Percentiles rank a stretch among this genome's conserved stretches.
Conservation (phyloP, 2,888 invertebrate species). For the Chydorus sphaericus region DNA sequence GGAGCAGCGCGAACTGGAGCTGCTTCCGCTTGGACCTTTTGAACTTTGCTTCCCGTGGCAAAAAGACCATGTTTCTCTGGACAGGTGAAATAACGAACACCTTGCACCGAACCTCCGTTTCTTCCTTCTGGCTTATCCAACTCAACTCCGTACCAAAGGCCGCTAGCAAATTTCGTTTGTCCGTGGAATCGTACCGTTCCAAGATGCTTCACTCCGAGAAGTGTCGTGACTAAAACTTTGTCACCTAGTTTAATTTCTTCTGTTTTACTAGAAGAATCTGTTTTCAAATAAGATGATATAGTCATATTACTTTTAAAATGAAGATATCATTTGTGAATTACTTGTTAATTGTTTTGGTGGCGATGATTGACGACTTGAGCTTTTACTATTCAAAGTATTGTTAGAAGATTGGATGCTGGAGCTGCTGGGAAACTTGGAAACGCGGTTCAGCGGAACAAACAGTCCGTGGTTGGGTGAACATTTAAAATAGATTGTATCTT, state of each 20-base stretch:
- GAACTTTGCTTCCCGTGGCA: conserved; percentile 12
- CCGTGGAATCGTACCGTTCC: conserved; percentile 32
- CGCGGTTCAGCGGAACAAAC: conserved; percentile 33
- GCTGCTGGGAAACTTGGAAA: conserved; percentile 25
- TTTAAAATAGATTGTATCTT: conserved; percentile 30
- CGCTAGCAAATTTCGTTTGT: conserved; percentile 33
- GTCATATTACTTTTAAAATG: too few relatives aligned
- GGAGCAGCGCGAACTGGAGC: not conserved
- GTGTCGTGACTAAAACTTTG: conserved; percentile 10
- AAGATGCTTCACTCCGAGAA: conserved; percentile 18
- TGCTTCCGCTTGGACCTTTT: conserved; percentile 9
- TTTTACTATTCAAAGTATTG: not conserved
- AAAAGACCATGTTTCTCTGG: conserved; percentile 30
- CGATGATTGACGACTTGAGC: not conserved
- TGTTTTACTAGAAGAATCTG: not conserved
- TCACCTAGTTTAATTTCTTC: conserved; percentile 5
- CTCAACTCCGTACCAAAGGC: conserved; percentile 36
- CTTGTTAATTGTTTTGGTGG: conserved; percentile 21
- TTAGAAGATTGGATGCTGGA: not conserved
- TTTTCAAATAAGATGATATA: too few relatives aligned
- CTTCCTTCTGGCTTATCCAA: conserved; percentile 31
- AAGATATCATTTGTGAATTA: not conserved
- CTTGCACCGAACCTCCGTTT: conserved; percentile 34
- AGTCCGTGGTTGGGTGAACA: conserved; percentile 33
- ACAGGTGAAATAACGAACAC: conserved; percentile 33